Percentiles rank a stretch among this genome's conserved stretches.
These are phyloP conservation scores for Parthenolecanium corni DNA, from an alignment of 2,888 invertebrate genomes.

Conservation along the genomic window DNA sequence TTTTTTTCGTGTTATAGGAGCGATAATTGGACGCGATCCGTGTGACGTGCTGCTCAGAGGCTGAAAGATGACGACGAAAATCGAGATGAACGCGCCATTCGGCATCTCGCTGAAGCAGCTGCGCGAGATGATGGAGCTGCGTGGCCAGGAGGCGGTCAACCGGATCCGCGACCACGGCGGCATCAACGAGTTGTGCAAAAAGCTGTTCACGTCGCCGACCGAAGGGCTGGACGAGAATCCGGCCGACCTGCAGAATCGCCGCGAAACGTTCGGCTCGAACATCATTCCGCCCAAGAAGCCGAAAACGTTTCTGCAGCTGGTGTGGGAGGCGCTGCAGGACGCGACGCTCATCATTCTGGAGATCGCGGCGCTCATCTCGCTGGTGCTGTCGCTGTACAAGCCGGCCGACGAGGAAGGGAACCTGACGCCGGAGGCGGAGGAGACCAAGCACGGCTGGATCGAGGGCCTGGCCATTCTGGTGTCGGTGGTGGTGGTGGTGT, in stretches of 20 bases:
- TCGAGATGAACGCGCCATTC: slow-evolving; percentile 37
- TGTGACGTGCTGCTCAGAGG: too few relatives aligned
- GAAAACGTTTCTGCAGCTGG: slow-evolving; percentile 50
- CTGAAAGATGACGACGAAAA: slow-evolving; percentile 29
- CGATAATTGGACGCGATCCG: too few relatives aligned
- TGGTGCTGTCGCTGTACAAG: slow-evolving; percentile 43
- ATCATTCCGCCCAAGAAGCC: slow-evolving; percentile 51
- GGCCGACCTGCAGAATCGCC: slow-evolving; percentile 43
- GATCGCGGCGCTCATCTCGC: slow-evolving; percentile 49
- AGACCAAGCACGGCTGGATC: slow-evolving; percentile 51
- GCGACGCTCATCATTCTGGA: slow-evolving; percentile 51
- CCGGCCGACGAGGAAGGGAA: slow-evolving; percentile 31
- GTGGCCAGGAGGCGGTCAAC: slow-evolving; percentile 46
- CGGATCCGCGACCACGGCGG: slow-evolving; percentile 44
- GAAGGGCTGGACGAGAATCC: slow-evolving; percentile 44
- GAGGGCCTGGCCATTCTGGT: slow-evolving; percentile 54
- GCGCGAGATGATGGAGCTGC: slow-evolving; percentile 49
- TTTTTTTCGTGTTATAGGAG: too few relatives aligned
- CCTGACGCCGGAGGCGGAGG: slow-evolving; percentile 37
- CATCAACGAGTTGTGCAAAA: slow-evolving; percentile 45
- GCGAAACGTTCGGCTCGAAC: slow-evolving; percentile 48
- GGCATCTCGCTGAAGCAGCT: slow-evolving; percentile 47
- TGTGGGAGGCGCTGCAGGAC: slow-evolving; percentile 55
- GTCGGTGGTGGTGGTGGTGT: slow-evolving; percentile 51
- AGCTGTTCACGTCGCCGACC: slow-evolving; percentile 47